Evolutionary conservation across 2,113 vertebrate genomes (phyloP).

Genomic region (Pseudorasbora parva): DNA sequence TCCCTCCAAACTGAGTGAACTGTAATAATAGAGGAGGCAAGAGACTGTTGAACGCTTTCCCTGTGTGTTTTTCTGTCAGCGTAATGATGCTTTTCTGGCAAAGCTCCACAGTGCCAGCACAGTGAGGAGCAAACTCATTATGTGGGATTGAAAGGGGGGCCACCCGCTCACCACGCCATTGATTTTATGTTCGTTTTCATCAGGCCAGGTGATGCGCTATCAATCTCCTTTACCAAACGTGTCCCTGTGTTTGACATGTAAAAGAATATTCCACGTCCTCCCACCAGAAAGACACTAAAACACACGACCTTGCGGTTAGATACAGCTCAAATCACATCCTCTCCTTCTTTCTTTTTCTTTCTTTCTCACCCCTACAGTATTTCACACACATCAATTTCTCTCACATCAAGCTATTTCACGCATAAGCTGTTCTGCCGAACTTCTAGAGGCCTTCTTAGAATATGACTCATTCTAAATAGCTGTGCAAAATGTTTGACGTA

Average conservation of each 20-base stretch:
- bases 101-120: slow-evolving; percentile 31
- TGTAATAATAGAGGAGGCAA: slow-evolving; percentile 37
- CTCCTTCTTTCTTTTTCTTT: neutral
- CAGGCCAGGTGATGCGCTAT: slow-evolving; percentile 37
- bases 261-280: slow-evolving; percentile 30
- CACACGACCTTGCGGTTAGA: slow-evolving; percentile 18
- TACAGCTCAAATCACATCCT: slow-evolving; percentile 17
- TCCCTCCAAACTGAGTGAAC: neutral
- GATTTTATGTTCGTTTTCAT: slow-evolving; percentile 52
- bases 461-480: slow-evolving; percentile 34
- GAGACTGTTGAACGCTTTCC: slow-evolving; percentile 33
- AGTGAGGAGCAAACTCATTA: slow-evolving; percentile 45
- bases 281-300: slow-evolving; percentile 24
- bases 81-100: slow-evolving; percentile 46
- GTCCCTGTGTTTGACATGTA: slow-evolving; percentile 34
- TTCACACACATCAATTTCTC: slow-evolving; percentile 18
- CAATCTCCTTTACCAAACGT: slow-evolving; percentile 33
- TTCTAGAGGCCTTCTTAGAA: slow-evolving; percentile 27
- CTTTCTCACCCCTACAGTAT: slow-evolving; percentile 32
- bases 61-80: slow-evolving; percentile 25
- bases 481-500: neutral
- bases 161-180: slow-evolving; percentile 35
- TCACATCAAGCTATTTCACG: slow-evolving; percentile 26
- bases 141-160: slow-evolving; percentile 24
- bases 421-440: slow-evolving; percentile 16